Evolutionary conservation across 2,888 invertebrate species (phyloP).

Genomic region (Tridacna gigas): DNA sequence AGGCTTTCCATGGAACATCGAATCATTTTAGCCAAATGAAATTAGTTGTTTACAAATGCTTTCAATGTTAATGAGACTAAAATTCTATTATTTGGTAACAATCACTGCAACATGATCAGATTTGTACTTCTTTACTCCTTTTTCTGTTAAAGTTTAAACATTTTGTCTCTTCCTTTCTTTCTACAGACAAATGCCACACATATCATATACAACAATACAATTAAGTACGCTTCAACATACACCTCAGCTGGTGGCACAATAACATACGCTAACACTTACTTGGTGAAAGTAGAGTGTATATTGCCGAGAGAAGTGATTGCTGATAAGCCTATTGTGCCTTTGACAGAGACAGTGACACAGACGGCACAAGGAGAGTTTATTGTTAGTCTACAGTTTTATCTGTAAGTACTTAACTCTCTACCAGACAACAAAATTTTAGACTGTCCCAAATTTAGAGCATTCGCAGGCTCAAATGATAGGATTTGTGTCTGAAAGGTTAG

Average conservation of each 20-base stretch:
- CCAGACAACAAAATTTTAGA: background rate
- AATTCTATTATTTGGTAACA: too few relatives aligned
- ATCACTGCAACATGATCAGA: too few relatives aligned
- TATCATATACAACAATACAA: conserved; percentile 77
- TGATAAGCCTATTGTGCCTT: conserved; percentile 64
- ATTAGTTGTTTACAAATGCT: too few relatives aligned
- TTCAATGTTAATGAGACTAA: too few relatives aligned
- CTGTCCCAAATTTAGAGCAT: too few relatives aligned
- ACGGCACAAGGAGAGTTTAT: conserved; percentile 71
- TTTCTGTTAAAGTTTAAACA: too few relatives aligned
- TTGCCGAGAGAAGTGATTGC: conserved; percentile 70
- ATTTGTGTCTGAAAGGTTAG: too few relatives aligned
- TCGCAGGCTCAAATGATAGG: too few relatives aligned
- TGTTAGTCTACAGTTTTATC: conserved; percentile 73
- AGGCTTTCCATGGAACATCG: too few relatives aligned
- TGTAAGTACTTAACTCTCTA: conserved; percentile 28
- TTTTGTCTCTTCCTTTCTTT: background rate
- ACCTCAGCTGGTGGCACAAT: conserved; percentile 59
- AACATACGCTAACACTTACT: conserved; percentile 75
- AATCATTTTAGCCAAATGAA: too few relatives aligned
- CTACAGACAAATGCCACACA: conserved; percentile 78
- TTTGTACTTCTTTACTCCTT: too few relatives aligned
- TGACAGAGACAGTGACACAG: conserved; percentile 75
- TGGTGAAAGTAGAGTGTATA: conserved; percentile 75
- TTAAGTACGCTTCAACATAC: conserved; percentile 73